These are phyloP conservation scores for Gyrodactylus salaris DNA, from an alignment of 1,140 invertebrate genomes.

Conservation along the genomic window DNA sequence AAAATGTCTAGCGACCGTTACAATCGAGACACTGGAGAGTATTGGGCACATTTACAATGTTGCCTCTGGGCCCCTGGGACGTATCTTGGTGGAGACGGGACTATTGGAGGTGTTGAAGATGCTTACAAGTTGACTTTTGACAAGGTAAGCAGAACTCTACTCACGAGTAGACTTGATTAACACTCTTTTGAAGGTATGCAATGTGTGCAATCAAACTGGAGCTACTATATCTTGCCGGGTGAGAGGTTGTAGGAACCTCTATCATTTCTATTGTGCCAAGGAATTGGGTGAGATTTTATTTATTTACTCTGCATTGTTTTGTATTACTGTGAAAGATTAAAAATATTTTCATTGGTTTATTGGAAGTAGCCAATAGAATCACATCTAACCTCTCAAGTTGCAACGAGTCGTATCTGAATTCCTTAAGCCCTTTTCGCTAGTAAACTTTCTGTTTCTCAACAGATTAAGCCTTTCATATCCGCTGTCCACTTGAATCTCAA, in stretches of 20 bases:
- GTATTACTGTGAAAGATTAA: too few species aligned
- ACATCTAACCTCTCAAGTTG: too few species aligned
- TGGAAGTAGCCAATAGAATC: too few species aligned
- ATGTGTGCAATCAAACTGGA: not conserved
- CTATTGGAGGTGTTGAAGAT: not conserved
- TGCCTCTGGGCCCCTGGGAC: not conserved
- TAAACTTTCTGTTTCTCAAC: too few species aligned
- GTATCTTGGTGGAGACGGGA: not conserved
- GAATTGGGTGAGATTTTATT: not conserved
- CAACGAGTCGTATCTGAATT: too few species aligned
- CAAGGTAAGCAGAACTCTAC: not conserved
- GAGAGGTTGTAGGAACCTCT: not conserved
- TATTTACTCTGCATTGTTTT: too few species aligned
- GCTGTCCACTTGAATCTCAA: too few species aligned
- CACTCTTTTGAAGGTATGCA: not conserved
- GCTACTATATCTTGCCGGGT: not conserved
- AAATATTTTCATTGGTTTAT: too few species aligned
- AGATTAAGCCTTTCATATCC: too few species aligned
- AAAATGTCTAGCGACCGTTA: not conserved
- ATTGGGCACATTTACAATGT: not conserved
- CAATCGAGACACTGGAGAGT: not conserved
- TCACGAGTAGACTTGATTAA: not conserved
- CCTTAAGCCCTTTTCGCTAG: too few species aligned
- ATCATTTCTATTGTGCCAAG: not conserved
- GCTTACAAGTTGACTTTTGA: not conserved